Evolutionary conservation across 2,797 vertebrate genomes (phyloP).

Genomic region (Dromococcyx pavoninus): DNA sequence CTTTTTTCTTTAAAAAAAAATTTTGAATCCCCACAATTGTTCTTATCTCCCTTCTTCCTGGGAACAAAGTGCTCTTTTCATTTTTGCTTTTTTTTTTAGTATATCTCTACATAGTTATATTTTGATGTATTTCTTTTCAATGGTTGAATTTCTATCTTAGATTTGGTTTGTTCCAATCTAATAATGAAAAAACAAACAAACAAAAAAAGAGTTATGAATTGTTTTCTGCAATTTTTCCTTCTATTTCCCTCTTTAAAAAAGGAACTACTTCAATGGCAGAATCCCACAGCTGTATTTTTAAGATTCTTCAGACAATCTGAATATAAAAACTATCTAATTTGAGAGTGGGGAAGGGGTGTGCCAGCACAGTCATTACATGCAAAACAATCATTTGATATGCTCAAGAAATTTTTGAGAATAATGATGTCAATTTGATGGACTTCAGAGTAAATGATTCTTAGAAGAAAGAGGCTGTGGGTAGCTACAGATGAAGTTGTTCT

Average conservation of each 20-base stretch:
- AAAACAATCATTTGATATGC: not conserved
- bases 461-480: slow-evolving; percentile 70
- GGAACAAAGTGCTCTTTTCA: slow-evolving; percentile 71
- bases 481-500: slow-evolving; percentile 88
- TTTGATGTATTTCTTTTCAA: slow-evolving; percentile 80
- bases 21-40: slow-evolving; percentile 28
- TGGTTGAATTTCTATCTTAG: slow-evolving; percentile 76
- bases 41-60: slow-evolving; percentile 72
- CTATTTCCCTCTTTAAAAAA: slow-evolving; percentile 78
- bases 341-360: not conserved
- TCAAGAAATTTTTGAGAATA: slow-evolving; percentile 1
- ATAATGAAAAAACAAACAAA: slow-evolving; percentile 63
- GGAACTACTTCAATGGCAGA: slow-evolving; percentile 87
- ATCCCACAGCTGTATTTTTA: slow-evolving; percentile 67
- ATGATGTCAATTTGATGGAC: not conserved
- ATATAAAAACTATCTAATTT: not conserved
- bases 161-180: slow-evolving; percentile 79
- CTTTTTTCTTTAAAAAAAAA: slow-evolving; percentile 68
- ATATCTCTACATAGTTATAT: slow-evolving; percentile 77
- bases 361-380: not conserved
- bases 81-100: slow-evolving; percentile 73
- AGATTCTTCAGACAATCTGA: not conserved
- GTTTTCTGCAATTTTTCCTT: slow-evolving; percentile 77
- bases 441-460: not conserved
- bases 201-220: slow-evolving; percentile 78